Base-by-base conservation (phyloP, 2,113 vertebrate genomes). In the Ondatra zibethicus region DNA sequence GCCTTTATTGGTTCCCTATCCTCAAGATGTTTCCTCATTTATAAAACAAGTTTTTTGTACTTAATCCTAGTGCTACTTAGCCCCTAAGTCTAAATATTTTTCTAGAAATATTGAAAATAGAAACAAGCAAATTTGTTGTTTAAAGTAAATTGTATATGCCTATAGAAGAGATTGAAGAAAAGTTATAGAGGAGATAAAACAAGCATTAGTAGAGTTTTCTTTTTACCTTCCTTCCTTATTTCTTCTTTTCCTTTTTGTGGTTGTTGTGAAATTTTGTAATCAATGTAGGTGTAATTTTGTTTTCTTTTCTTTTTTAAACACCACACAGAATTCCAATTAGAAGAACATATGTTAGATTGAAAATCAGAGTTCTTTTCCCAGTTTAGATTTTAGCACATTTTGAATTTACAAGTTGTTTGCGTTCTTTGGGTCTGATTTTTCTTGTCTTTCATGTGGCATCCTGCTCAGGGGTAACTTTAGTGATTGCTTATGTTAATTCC, bases 121-220 rank as follows among this genome's bases (percentile, higher is more conserved):
- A 0, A 7, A 45, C 27, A 52, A n/a, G 9, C 39, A 80, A 65
- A 31, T 47, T 78, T 76, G 27, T 70, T 70, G 93, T 92, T 36
- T 68, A 12, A 76, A 47, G 2, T 68, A 39, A 87, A 14, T 1
- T 85, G 0, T 14, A 6, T 17, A 7, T 55, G 25, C 25, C 0
- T 33, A 14, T 42, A 85, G 4, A 3, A 82, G 42, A 89, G 33
- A 1, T 29, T 63, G 16, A 52, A 88, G 47, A 52, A 27, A 88
- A 89, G 45, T 31, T 85, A 63, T 16, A 85, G 23, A 16, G 63
- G 12, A 8, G 8, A 4, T 85, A 63, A 85, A 82, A 63, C 39
- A 85, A 42, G 27, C n/a, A 39, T 19, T 42, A 29, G 36, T 42
- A 85, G 1, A 63, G 17, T 10, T 61, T 82, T 21, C 7, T 9